Conservation (phyloP, 1,140 invertebrate genomes). For the Nasonia longicornis region DNA sequence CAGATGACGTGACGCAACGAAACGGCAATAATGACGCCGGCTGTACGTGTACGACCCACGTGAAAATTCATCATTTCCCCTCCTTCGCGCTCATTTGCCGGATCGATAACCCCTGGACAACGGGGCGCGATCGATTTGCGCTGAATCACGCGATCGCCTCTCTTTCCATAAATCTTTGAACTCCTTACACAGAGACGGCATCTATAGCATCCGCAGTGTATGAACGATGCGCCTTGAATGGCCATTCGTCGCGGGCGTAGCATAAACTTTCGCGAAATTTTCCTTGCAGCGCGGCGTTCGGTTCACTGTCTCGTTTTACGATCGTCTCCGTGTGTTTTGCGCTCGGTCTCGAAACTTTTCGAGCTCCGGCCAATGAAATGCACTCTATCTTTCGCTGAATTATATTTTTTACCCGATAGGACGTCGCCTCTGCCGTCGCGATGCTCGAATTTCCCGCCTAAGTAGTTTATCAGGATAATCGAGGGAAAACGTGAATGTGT, state of each 20-base stretch:
- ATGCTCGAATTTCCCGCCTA: conserved; percentile 13
- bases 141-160: not conserved
- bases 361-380: not conserved
- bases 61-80: not conserved
- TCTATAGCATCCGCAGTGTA: no score
- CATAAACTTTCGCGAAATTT: conserved; percentile 11
- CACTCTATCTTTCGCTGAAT: not conserved
- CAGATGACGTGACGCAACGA: not conserved
- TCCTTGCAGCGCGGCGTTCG: not conserved
- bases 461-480: not conserved
- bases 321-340: not conserved
- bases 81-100: not conserved
- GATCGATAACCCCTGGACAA: conserved; percentile 6
- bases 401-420: not conserved
- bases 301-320: not conserved
- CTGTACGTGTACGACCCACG: not conserved
- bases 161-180: not conserved
- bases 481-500: not conserved
- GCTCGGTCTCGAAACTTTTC: not conserved
- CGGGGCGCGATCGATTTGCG: conserved; percentile 1
- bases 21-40: not conserved
- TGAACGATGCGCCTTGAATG: not conserved
- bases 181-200: not conserved
- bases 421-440: not conserved
- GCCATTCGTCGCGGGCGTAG: not conserved